These are phyloP conservation scores for Carassius gibelio DNA, from an alignment of 2,113 vertebrate species.

Conservation along the genomic window DNA sequence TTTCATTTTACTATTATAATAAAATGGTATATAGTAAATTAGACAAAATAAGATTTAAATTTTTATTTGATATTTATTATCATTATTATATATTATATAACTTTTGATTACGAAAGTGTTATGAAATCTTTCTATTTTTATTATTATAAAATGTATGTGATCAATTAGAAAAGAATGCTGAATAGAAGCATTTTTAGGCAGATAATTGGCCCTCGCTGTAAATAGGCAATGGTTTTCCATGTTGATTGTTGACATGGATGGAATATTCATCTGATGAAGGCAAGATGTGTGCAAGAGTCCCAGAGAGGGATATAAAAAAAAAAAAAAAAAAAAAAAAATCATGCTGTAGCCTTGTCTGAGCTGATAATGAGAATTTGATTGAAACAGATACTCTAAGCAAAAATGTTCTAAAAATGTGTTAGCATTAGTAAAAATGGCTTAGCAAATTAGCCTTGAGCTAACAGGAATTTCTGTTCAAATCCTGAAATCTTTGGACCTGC, in stretches of 20 bases:
- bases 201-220: neutral
- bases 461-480: too few species aligned
- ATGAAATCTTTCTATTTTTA: too few species aligned
- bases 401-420: too few species aligned
- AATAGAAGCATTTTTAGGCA: neutral
- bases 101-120: too few species aligned
- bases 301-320: neutral
- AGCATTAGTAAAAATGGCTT: too few species aligned
- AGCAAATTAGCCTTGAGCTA: too few species aligned
- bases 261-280: neutral
- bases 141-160: too few species aligned
- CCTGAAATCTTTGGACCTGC: too few species aligned
- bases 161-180: too few species aligned
- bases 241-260: neutral
- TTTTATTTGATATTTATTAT: too few species aligned
- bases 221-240: neutral
- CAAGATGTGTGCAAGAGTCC: neutral
- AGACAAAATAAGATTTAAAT: neutral
- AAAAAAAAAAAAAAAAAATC: neutral
- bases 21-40: neutral
- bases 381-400: neutral
- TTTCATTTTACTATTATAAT: neutral
- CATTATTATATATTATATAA: too few species aligned
- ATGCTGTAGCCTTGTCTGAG: neutral
- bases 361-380: neutral